Percentiles rank a stretch among this genome's conserved stretches.
Conservation (phyloP, 2,113 vertebrate species). For the Epinephelus moara region DNA sequence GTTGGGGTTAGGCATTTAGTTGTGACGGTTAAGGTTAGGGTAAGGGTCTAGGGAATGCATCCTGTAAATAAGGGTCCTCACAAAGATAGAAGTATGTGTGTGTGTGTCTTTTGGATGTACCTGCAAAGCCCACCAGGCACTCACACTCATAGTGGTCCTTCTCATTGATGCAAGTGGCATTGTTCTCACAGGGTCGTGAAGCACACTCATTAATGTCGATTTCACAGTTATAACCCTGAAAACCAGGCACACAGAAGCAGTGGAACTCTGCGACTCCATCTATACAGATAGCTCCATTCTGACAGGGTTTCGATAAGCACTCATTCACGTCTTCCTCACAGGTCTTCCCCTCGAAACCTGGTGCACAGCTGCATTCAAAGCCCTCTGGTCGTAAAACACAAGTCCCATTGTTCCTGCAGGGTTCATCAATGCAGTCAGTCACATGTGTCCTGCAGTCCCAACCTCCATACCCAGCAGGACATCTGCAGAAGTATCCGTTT, state of each 20-base stretch:
- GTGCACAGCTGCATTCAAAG: conserved; percentile 78
- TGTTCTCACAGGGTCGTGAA: conserved; percentile 91
- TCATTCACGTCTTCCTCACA: conserved; percentile 87
- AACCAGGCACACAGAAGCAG: conserved; percentile 97
- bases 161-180: conserved; percentile 91
- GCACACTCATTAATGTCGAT: conserved; percentile 98
- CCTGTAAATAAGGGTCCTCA: too few relatives aligned
- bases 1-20: too few relatives aligned
- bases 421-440: conserved; percentile 83
- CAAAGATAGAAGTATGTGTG: neutral
- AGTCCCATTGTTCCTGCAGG: conserved; percentile 88
- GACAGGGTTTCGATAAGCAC: conserved; percentile 89
- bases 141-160: conserved; percentile 90
- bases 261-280: conserved; percentile 84
- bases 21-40: too few relatives aligned
- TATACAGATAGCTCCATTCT: conserved; percentile 93
- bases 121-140: conserved; percentile 90
- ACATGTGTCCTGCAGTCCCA: conserved; percentile 75
- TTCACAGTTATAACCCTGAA: conserved; percentile 93
- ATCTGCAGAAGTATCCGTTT: conserved; percentile 84
- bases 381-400: conserved; percentile 77
- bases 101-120: conserved; percentile 74
- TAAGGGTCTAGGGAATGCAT: too few relatives aligned
- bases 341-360: conserved; percentile 83
- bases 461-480: conserved; percentile 80